These are phyloP conservation scores for Eulacestoma nigropectus DNA, from an alignment of 2,113 vertebrate species.

Conservation along the genomic window DNA sequence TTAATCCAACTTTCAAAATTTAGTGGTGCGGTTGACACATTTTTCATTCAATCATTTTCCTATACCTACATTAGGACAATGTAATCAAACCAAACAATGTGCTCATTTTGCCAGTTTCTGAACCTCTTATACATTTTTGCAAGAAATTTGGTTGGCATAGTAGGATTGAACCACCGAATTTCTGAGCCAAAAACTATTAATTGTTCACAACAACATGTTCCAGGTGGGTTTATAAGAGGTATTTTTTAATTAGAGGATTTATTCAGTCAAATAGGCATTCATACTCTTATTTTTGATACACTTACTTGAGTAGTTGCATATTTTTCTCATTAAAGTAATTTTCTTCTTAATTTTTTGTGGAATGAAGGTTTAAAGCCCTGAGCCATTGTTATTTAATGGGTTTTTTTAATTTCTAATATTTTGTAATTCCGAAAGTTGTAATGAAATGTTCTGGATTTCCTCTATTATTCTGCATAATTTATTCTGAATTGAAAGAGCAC, in stretches of 20 bases:
- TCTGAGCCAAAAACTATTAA: not conserved
- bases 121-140: not conserved
- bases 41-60: not conserved
- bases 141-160: not conserved
- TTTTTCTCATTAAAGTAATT: not conserved
- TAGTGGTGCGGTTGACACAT: not conserved
- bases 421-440: not conserved
- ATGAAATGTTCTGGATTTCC: not conserved
- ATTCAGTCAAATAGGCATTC: not conserved
- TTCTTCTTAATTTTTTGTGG: not conserved
- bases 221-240: not conserved
- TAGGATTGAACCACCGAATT: not conserved
- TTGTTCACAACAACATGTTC: not conserved
- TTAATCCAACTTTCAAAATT: not conserved
- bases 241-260: not conserved
- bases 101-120: not conserved
- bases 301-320: not conserved
- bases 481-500: not conserved
- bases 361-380: not conserved
- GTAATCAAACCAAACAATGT: not conserved
- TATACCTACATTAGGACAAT: not conserved
- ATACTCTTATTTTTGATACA: not conserved
- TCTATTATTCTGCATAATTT: not conserved
- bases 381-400: not conserved
- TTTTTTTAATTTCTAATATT: not conserved